phyloP scores from a whole-genome alignment of 1,140 invertebrate species.

The Cherax quadricarinatus region DNA sequence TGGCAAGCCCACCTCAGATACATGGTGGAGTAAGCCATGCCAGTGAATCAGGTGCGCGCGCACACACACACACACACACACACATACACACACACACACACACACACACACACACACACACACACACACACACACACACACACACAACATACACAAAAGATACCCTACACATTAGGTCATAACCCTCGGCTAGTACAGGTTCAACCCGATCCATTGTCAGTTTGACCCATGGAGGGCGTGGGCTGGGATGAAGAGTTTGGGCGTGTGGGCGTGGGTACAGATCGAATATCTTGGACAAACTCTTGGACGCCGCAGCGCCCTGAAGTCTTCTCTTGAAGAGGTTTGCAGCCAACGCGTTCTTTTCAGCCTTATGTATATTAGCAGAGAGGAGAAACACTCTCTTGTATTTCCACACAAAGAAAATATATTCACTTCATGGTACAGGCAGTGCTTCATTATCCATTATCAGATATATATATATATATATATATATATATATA shows the following conservation, averaged over 20 bases:
- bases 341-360: neutral
- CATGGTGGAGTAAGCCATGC: no score
- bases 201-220: neutral
- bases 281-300: neutral
- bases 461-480: no score
- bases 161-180: neutral
- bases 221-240: no score
- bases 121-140: no score
- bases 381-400: neutral
- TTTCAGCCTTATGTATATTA: neutral
- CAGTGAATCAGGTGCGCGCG: no score
- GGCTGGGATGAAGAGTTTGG: neutral
- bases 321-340: neutral
- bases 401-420: neutral
- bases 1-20: no score
- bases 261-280: neutral
- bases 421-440: neutral
- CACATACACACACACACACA: no score
- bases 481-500: no score
- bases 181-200: neutral
- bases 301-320: neutral
- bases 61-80: no score
- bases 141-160: no score
- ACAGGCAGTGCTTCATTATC: neutral
- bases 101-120: no score